Percentiles rank a stretch among this genome's conserved stretches.
phyloP scores from a whole-genome alignment of 1,140 invertebrate species.

The Geopemphigus sp. region DNA sequence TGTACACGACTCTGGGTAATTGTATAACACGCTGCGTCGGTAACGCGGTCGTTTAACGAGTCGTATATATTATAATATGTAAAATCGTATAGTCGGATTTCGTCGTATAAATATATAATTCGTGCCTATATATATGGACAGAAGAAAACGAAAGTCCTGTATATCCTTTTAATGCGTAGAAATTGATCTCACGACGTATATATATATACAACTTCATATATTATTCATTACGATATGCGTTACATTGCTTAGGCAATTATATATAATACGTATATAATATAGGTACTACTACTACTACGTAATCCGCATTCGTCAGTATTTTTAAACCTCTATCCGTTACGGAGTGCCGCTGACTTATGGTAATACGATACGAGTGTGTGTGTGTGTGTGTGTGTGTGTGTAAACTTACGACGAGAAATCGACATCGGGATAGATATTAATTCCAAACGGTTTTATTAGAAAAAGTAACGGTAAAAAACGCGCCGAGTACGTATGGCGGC shows the following conservation, averaged over 20 bases:
- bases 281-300: background rate
- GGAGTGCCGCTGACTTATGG: no score
- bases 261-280: no score
- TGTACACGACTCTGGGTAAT: background rate
- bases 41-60: background rate
- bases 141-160: background rate
- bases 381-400: no score
- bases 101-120: no score
- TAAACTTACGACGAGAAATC: background rate
- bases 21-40: background rate
- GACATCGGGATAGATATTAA: background rate
- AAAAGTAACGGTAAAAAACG: background rate
- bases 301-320: background rate
- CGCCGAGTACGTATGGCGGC: no score
- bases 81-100: background rate
- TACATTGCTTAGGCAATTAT: background rate
- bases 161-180: background rate
- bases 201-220: background rate
- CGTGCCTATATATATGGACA: no score
- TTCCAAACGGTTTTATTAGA: background rate
- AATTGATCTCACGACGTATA: no score
- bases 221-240: background rate
- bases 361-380: no score
- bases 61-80: background rate
- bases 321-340: background rate